These are phyloP conservation scores for Troides oblongomaculatus DNA, from an alignment of 2,888 invertebrate genomes.

Conservation along the genomic window DNA sequence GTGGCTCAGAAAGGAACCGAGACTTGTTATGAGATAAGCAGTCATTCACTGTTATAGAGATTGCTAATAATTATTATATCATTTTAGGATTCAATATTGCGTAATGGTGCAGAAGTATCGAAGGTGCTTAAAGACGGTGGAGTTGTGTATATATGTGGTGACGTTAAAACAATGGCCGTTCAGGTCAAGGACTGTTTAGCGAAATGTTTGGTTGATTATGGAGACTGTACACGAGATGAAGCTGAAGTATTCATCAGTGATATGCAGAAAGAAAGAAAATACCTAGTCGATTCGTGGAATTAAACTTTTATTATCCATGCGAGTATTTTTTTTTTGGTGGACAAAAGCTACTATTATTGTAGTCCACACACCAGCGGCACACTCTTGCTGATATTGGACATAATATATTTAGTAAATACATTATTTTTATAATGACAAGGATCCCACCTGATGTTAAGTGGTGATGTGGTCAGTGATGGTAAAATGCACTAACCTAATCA, in stretches of 20 bases:
- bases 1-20: too few relatives aligned
- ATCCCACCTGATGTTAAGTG: too few relatives aligned
- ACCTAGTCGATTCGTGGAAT: slow-evolving; percentile 82
- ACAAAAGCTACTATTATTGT: too few relatives aligned
- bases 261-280: slow-evolving; percentile 75
- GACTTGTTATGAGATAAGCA: too few relatives aligned
- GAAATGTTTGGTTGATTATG: slow-evolving; percentile 67
- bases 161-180: slow-evolving; percentile 85
- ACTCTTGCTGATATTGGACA: too few relatives aligned
- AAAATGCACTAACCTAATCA: too few relatives aligned
- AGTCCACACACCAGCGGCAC: too few relatives aligned
- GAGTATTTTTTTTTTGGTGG: background rate
- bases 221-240: slow-evolving; percentile 62
- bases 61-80: background rate
- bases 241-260: slow-evolving; percentile 66
- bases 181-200: slow-evolving; percentile 82
- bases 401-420: too few relatives aligned
- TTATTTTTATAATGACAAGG: too few relatives aligned
- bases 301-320: slow-evolving; percentile 42
- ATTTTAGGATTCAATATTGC: slow-evolving; percentile 75
- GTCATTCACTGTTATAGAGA: too few relatives aligned
- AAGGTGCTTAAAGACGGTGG: slow-evolving; percentile 78
- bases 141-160: slow-evolving; percentile 86
- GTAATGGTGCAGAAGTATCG: slow-evolving; percentile 75
- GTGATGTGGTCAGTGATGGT: too few relatives aligned